Conservation (phyloP, 2,888 invertebrate species). For the Eupithecia subumbrata region DNA sequence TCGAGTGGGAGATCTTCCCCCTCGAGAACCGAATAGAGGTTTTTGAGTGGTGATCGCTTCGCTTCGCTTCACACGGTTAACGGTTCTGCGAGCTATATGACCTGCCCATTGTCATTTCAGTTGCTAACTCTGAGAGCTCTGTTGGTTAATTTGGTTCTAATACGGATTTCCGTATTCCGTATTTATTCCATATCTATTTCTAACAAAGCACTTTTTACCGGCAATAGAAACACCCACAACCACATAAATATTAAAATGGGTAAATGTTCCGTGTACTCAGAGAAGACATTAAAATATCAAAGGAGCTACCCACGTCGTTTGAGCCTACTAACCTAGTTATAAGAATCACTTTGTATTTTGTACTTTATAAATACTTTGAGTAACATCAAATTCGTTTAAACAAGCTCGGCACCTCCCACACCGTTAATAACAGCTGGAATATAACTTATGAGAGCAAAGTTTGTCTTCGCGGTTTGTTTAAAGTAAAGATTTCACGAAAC, state of each 20-base stretch:
- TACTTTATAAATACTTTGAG: not conserved
- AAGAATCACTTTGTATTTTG: not conserved
- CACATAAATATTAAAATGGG: not conserved
- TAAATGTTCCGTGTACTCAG: not conserved
- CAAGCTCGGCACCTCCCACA: not conserved
- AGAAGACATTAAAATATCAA: not conserved
- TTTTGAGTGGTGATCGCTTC: too few species aligned
- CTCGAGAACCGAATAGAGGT: too few species aligned
- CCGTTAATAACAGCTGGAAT: not conserved
- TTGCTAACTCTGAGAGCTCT: too few species aligned
- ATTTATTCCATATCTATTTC: too few species aligned
- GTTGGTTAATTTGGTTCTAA: too few species aligned
- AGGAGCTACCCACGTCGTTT: not conserved
- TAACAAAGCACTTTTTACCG: not conserved
- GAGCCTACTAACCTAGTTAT: not conserved
- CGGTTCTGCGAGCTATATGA: too few species aligned
- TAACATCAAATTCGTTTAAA: not conserved
- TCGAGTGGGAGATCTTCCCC: too few species aligned
- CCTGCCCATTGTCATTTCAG: too few species aligned
- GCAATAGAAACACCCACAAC: not conserved
- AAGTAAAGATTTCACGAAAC: not conserved
- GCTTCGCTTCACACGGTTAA: too few species aligned
- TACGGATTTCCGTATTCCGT: too few species aligned
- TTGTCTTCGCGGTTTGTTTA: not conserved
- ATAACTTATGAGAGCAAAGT: constrained; percentile 1